phyloP scores from a whole-genome alignment of 2,113 vertebrate genomes.

The Opisthocomus hoazin region DNA sequence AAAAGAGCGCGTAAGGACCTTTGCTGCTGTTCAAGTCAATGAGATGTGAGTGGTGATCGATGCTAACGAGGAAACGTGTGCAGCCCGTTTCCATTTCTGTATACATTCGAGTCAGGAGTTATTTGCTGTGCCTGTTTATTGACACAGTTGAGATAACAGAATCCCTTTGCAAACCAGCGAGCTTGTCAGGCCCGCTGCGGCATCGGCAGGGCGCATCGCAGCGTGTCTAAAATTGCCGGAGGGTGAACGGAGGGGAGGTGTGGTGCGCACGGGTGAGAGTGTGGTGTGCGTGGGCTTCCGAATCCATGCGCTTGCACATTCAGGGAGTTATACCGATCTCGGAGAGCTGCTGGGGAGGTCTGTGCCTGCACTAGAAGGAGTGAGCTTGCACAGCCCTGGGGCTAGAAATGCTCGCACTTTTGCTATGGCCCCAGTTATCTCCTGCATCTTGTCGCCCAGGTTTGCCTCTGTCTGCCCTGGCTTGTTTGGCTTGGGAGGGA shows the following conservation, averaged over 20 bases:
- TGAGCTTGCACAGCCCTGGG: rapidly evolving
- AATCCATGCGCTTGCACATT: background rate
- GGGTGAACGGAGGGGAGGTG: background rate
- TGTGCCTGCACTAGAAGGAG: background rate
- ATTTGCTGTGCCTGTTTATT: background rate
- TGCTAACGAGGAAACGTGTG: rapidly evolving
- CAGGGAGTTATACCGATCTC: rapidly evolving
- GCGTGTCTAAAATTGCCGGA: background rate
- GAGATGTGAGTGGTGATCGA: background rate
- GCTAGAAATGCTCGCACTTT: background rate
- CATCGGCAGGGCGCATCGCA: rapidly evolving
- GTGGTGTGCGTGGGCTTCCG: rapidly evolving
- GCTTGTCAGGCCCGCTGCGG: background rate
- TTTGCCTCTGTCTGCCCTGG: background rate
- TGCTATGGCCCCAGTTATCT: rapidly evolving
- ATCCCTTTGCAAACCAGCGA: background rate
- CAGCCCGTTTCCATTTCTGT: background rate
- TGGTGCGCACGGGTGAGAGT: background rate
- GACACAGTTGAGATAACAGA: background rate
- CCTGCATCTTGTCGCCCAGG: no score
- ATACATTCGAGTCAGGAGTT: background rate
- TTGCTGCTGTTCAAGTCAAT: background rate
- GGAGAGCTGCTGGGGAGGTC: background rate
- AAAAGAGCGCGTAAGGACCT: background rate
- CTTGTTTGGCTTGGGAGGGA: background rate